A percentile compares a stretch with the other conserved stretches of the same genome.
Conservation (phyloP, 2,113 vertebrate species). For the Alligator sinensis region DNA sequence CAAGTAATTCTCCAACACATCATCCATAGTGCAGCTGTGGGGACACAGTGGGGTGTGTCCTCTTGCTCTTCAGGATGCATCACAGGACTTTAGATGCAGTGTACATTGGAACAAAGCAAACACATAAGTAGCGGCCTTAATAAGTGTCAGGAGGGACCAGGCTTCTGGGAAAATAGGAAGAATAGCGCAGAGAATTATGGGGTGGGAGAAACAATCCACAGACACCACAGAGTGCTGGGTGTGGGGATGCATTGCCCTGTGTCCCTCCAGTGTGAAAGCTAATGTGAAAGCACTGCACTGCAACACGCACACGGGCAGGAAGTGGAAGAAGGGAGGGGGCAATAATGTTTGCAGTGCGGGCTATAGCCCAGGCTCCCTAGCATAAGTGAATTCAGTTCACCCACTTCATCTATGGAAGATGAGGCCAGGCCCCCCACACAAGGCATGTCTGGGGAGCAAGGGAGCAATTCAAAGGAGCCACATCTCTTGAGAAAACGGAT, state of each 20-base stretch:
- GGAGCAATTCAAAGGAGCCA: neutral
- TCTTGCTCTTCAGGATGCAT: neutral
- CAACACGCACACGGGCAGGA: too few species aligned
- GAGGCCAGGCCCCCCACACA: rapidly evolving
- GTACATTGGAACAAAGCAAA: neutral
- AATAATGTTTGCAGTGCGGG: neutral
- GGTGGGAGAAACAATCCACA: rapidly evolving
- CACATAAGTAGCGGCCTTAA: rapidly evolving
- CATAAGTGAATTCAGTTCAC: neutral
- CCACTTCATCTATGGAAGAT: neutral
- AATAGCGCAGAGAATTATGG: neutral
- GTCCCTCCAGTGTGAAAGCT: neutral
- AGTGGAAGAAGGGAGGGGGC: too few species aligned
- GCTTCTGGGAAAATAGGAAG: neutral
- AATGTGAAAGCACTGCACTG: neutral
- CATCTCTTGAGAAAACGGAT: neutral
- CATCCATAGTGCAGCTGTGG: neutral
- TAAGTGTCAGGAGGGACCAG: neutral
- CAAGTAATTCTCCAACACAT: too few species aligned
- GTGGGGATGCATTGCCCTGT: neutral
- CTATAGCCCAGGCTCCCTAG: neutral
- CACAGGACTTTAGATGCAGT: neutral
- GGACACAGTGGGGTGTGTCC: neutral
- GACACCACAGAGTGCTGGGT: neutral
- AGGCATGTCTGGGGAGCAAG: neutral